Conservation (phyloP, 1,140 invertebrate species). For the Dinothrombium tinctorium region DNA sequence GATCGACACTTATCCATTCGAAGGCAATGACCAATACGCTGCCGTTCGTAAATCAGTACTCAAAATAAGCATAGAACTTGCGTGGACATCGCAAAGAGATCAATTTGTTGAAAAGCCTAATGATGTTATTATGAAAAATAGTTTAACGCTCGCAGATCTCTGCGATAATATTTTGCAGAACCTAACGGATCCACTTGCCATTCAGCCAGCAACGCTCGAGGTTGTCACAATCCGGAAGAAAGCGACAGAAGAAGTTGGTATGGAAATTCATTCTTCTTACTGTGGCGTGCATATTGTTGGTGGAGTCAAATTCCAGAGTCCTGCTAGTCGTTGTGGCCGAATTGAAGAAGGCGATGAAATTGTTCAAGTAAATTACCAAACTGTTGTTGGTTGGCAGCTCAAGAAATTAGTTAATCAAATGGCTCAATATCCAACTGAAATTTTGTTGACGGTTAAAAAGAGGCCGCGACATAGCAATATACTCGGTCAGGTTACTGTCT, state of each 20-base stretch:
- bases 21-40: conserved; percentile 38
- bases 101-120: conserved; percentile 56
- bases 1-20: conserved; percentile 50
- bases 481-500: conserved; percentile 11
- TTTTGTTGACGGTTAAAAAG: conserved; percentile 57
- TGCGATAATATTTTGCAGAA: conserved; percentile 71
- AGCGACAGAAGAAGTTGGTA: conserved; percentile 26
- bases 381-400: conserved; percentile 65
- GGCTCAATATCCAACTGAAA: conserved; percentile 49
- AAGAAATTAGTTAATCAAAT: conserved; percentile 50
- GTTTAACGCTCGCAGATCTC: conserved; percentile 40
- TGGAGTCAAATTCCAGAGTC: conserved; percentile 40
- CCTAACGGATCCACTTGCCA: conserved; percentile 55
- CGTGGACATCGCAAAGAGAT: conserved; percentile 59
- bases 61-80: conserved; percentile 52
- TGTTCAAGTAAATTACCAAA: conserved; percentile 72
- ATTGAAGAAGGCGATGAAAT: conserved; percentile 82
- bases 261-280: conserved; percentile 57
- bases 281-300: conserved; percentile 63
- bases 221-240: conserved; percentile 54
- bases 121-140: conserved; percentile 29
- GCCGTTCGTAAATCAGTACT: conserved; percentile 41
- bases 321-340: conserved; percentile 47
- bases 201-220: conserved; percentile 64
- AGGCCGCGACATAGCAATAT: conserved; percentile 36